Conservation (phyloP, 1,140 invertebrate species). For the Phymorhynchus buccinoides region DNA sequence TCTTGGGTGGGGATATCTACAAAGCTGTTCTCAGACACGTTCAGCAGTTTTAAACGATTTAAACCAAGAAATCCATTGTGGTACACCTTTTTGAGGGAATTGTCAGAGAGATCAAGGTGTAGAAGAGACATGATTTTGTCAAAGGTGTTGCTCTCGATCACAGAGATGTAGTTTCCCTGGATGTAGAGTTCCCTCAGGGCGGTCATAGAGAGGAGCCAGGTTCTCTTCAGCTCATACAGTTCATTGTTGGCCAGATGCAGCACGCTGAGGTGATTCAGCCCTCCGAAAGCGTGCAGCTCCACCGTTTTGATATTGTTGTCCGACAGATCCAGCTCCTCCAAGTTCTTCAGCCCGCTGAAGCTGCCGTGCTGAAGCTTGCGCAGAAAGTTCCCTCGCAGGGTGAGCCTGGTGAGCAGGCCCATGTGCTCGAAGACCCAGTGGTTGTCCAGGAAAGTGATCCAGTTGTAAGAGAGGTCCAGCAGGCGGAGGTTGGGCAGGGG, state of each 20-base stretch:
- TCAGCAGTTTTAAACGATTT: conserved; percentile 52
- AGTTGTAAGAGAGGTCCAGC: conserved; percentile 64
- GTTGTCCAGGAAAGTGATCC: conserved; percentile 54
- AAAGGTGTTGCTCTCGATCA: conserved; percentile 56
- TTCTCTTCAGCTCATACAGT: conserved; percentile 52
- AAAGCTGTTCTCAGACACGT: conserved; percentile 62
- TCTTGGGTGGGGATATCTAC: conserved; percentile 50
- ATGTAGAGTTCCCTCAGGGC: conserved; percentile 57
- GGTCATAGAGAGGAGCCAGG: conserved; percentile 63
- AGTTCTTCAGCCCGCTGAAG: conserved; percentile 62
- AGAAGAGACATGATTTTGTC: conserved; percentile 56
- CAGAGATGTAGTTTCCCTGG: conserved; percentile 56
- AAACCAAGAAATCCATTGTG: conserved; percentile 58
- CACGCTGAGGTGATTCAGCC: conserved; percentile 57
- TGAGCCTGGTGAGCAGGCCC: conserved; percentile 54
- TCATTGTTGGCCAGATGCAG: conserved; percentile 61
- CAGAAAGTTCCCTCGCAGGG: conserved; percentile 60
- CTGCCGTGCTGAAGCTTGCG: conserved; percentile 53
- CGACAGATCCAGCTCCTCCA: conserved; percentile 60
- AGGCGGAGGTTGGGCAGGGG: conserved; percentile 45
- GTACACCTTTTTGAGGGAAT: conserved; percentile 55
- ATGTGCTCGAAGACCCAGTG: conserved; percentile 57
- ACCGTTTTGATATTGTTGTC: conserved; percentile 60
- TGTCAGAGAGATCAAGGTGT: conserved; percentile 61
- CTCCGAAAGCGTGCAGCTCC: conserved; percentile 62